These are phyloP conservation scores for Notolepis coatsorum DNA, from an alignment of 2,797 vertebrate genomes.

Conservation along the genomic window DNA sequence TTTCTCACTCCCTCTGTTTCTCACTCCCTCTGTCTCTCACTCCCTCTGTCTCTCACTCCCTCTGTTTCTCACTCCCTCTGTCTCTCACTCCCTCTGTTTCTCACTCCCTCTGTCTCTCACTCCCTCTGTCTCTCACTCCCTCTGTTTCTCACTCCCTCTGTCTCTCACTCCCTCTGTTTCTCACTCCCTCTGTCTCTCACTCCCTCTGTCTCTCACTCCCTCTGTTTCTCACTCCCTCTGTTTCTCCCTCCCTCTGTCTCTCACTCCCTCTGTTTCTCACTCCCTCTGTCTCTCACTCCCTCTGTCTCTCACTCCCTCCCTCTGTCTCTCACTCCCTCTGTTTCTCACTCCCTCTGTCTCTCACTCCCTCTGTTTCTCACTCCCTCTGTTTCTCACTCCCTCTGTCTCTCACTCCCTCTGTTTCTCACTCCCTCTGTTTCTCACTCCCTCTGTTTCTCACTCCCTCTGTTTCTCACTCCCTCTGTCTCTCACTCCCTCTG, in stretches of 20 bases:
- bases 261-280: neutral
- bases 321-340: neutral
- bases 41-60: neutral
- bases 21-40: neutral
- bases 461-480: neutral
- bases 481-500: too few species aligned
- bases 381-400: slow-evolving; percentile 94
- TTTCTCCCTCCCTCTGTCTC: too few species aligned
- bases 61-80: too few species aligned
- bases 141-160: neutral
- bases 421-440: neutral
- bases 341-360: too few species aligned
- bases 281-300: neutral
- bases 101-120: too few species aligned
- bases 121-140: slow-evolving; percentile 88
- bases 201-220: slow-evolving; percentile 10
- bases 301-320: neutral
- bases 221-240: too few species aligned
- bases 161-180: neutral
- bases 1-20: neutral
- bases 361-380: too few species aligned
- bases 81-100: too few species aligned
- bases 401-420: slow-evolving; percentile 76
- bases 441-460: neutral
- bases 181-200: neutral